Evolutionary conservation across 2,888 invertebrate genomes (phyloP), one percentile per base, ranked within the genome.

Genomic region (Bellardia bayeri): DNA sequence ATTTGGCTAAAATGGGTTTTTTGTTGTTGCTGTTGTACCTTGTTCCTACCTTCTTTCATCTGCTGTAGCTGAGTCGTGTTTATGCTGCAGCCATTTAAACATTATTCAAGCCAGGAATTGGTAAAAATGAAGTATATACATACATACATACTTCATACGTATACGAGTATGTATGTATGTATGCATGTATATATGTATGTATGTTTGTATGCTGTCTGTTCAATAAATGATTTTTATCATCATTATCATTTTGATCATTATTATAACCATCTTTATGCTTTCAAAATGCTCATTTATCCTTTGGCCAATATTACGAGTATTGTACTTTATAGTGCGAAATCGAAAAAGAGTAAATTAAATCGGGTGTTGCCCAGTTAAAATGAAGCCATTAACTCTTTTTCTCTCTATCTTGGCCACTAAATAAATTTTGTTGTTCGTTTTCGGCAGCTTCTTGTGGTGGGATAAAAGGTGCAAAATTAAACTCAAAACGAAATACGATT

Each of bases 1-100:
- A 92, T 92, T 92, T 92, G 91, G 92, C 90, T 91, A 91, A 90
- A 90, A 91, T 90, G 91, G 90, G 89, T 82, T 87, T 23, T 86
- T 82, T 90, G 37, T 88, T 75, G 74, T 11, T 68, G 42, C 33
- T 71, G 16, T 16, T 68, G 45, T 45, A n/a, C 54, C 13, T 56
- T 30, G 76, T 78, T 64, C 64, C 64, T 66, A 61, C 81, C 82
- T 82, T 75, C 66, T 74, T 75, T 82, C 74, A 75, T 37, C 71
- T 58, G 76, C 64, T 56, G 4, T 14, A 75, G 23, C 80, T 71
- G 30, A 40, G 79, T 78, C 61, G 82, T 79, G 79, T 74, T 61
- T 58, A 58, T 63, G 8, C 13, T 81, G 54, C n/a, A 83, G 71
- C 74, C 61, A 37, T 68, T 56, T 11, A 64, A 58, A 30, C 37